Conservation (phyloP, 1,140 invertebrate genomes). For the Triops cancriformis region DNA sequence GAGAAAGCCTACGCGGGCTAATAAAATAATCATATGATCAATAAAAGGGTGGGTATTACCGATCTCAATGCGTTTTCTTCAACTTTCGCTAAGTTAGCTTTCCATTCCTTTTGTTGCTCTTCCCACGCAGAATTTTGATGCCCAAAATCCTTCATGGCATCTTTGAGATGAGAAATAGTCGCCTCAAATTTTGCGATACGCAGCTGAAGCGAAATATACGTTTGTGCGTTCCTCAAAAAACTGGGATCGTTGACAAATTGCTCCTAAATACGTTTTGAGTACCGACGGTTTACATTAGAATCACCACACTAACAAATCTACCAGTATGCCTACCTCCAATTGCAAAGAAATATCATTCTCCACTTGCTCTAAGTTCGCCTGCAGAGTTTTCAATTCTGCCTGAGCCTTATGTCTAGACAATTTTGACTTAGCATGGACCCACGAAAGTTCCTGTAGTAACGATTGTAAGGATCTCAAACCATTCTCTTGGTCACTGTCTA, state of each 20-base stretch:
- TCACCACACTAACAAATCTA: neutral
- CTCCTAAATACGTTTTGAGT: neutral
- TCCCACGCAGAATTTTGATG: neutral
- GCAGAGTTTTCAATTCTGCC: neutral
- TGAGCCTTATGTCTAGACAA: neutral
- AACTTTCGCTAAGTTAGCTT: neutral
- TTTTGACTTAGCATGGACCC: conserved; percentile 5
- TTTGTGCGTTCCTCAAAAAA: neutral
- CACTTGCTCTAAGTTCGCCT: conserved; percentile 15
- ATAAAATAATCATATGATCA: too few species aligned
- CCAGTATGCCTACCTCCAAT: neutral
- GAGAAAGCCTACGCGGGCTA: too few species aligned
- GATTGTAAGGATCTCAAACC: conserved; percentile 14
- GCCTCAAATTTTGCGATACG: neutral
- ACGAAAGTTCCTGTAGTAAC: conserved; percentile 20
- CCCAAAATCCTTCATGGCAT: conserved; percentile 11
- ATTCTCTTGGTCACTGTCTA: neutral
- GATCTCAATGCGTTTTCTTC: neutral
- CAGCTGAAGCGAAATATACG: neutral
- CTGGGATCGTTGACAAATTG: neutral
- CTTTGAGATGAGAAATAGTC: conserved; percentile 15
- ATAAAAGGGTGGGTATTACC: neutral
- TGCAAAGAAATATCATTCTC: neutral
- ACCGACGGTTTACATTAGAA: neutral
- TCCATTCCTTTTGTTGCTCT: neutral